These are phyloP conservation scores for Diachrysia chrysitis DNA, from an alignment of 2,888 invertebrate genomes.

Conservation along the genomic window DNA sequence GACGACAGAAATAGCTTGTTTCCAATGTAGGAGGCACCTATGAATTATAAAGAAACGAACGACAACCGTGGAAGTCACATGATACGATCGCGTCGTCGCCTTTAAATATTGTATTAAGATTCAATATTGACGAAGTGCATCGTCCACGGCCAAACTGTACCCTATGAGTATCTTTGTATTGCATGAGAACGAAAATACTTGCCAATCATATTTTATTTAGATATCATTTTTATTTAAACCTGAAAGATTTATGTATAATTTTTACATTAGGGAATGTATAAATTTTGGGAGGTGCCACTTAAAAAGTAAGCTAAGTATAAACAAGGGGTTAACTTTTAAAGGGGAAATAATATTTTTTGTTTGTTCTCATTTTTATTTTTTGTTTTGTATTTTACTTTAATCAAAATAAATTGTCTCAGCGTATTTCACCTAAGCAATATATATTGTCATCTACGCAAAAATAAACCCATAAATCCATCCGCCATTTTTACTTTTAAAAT, in stretches of 20 bases:
- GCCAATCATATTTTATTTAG: not conserved
- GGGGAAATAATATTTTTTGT: too few species aligned
- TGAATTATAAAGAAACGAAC: constrained; percentile 10
- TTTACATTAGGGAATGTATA: too few species aligned
- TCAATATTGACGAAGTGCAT: constrained; percentile 34
- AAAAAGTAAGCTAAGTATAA: too few species aligned
- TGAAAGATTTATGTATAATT: too few species aligned
- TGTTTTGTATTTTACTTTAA: too few species aligned
- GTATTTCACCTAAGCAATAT: not conserved
- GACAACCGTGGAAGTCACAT: not conserved
- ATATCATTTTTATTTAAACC: too few species aligned
- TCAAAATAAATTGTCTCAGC: not conserved
- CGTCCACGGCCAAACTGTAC: constrained; percentile 10
- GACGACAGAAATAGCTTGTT: too few species aligned
- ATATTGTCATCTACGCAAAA: not conserved
- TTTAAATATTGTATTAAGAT: constrained; percentile 31
- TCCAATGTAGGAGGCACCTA: not conserved
- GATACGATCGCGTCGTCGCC: not conserved
- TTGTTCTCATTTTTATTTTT: too few species aligned
- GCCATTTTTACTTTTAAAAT: constrained; percentile 27
- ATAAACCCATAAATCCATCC: not conserved
- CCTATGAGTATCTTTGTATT: constrained; percentile 36
- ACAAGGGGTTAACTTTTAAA: too few species aligned
- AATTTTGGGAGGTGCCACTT: too few species aligned
- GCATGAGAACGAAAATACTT: constrained; percentile 18